Evolutionary conservation across 1,140 invertebrate species (phyloP).

Genomic region (Phenacoccus solenopsis): DNA sequence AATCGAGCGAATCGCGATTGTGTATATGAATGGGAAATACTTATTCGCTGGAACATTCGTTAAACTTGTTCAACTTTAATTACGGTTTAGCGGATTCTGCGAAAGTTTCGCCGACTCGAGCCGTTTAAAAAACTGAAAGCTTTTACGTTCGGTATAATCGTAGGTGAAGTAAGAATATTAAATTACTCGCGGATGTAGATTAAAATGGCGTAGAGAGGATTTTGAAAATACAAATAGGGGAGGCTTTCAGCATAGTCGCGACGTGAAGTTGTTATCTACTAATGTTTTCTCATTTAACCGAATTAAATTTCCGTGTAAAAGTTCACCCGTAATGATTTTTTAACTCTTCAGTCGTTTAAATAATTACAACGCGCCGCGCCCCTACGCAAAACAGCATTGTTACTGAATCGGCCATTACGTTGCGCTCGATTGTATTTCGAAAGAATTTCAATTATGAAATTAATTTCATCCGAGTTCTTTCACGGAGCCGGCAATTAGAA

Average conservation of each 20-base stretch:
- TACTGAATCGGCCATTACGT: background rate
- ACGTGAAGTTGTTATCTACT: background rate
- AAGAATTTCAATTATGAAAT: conserved; percentile 2
- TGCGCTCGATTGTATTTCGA: background rate
- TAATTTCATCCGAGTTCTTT: background rate
- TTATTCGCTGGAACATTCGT: no score
- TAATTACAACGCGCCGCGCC: background rate
- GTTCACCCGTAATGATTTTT: background rate
- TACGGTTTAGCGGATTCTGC: no score
- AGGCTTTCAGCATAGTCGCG: background rate
- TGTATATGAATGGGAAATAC: no score
- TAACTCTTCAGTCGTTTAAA: background rate
- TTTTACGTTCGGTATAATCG: no score
- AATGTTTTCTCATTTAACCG: background rate
- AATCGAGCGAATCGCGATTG: no score
- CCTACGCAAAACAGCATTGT: background rate
- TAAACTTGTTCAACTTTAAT: no score
- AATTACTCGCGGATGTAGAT: background rate
- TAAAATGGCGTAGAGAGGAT: background rate
- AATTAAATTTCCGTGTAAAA: background rate
- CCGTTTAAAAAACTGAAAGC: no score
- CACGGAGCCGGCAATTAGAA: background rate
- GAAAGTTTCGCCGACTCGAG: no score
- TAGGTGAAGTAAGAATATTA: background rate
- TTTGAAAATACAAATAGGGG: background rate